Evolutionary conservation across 2,888 invertebrate species (phyloP).

Genomic region (Mesorhabditis spiculigera): DNA sequence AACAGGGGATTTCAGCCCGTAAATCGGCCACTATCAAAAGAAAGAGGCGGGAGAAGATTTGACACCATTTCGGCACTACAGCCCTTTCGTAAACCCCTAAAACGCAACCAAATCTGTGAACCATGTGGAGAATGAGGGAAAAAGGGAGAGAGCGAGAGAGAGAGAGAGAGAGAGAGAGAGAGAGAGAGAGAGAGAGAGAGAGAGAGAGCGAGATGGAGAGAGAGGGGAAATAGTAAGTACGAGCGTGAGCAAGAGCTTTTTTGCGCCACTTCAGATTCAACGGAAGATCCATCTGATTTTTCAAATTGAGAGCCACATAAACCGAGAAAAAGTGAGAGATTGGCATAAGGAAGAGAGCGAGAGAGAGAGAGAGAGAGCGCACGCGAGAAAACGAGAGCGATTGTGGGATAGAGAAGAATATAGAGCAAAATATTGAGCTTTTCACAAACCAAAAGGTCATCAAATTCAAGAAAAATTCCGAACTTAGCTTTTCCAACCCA

Average conservation of each 20-base stretch:
- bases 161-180: no score
- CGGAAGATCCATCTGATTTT: not conserved
- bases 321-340: slow-evolving; percentile 6
- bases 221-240: slow-evolving; percentile 8
- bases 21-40: slow-evolving; percentile 11
- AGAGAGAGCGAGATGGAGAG: no score
- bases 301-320: not conserved
- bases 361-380: slow-evolving; percentile 7
- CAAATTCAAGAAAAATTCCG: no score
- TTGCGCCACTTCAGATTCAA: not conserved
- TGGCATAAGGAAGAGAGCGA: not conserved
- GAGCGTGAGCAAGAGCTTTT: slow-evolving; percentile 9
- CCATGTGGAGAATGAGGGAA: slow-evolving; percentile 3
- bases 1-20: not conserved
- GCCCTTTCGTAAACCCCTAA: no score
- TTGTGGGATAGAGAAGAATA: not conserved
- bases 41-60: slow-evolving; percentile 10
- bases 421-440: not conserved
- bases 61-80: no score
- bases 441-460: no score
- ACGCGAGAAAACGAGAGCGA: not conserved
- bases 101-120: not conserved
- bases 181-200: no score
- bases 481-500: no score
- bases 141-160: slow-evolving; percentile 6